Evolutionary conservation across 1,140 invertebrate genomes (phyloP).

Genomic region (Phortica variegata): DNA sequence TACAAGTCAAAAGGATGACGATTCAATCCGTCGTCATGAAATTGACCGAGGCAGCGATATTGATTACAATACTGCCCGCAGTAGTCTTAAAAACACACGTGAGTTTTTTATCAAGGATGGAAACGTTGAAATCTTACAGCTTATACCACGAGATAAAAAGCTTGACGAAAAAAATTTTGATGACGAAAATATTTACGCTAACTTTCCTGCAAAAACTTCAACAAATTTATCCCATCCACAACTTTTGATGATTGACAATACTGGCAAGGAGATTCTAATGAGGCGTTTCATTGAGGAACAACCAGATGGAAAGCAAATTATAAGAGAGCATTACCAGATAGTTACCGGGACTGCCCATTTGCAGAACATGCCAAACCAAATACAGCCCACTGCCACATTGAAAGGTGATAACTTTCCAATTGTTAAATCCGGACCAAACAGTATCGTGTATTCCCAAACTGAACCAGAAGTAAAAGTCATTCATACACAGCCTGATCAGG

Average conservation of each 20-base stretch:
- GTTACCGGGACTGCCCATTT: constrained; percentile 50
- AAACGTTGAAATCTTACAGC: constrained; percentile 75
- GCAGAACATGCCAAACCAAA: constrained; percentile 50
- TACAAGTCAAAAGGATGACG: constrained; percentile 64
- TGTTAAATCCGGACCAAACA: constrained; percentile 52
- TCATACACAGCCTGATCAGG: constrained; percentile 39
- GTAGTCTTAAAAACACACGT: constrained; percentile 57
- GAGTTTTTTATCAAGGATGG: constrained; percentile 79
- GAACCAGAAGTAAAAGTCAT: constrained; percentile 53
- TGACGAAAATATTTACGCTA: constrained; percentile 64
- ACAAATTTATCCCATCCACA: constrained; percentile 64
- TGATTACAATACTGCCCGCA: constrained; percentile 57
- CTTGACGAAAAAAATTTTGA: constrained; percentile 28
- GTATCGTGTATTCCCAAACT: constrained; percentile 49
- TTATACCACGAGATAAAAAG: constrained; percentile 69
- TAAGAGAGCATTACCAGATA: constrained; percentile 62
- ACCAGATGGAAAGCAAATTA: constrained; percentile 60
- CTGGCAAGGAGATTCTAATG: constrained; percentile 78
- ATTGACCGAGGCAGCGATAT: constrained; percentile 73
- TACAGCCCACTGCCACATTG: constrained; percentile 46
- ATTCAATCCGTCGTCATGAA: constrained; percentile 72
- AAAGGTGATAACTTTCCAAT: constrained; percentile 51
- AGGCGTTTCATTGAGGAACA: constrained; percentile 80
- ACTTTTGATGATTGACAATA: constrained; percentile 63
- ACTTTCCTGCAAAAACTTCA: constrained; percentile 60